These are phyloP conservation scores for Eupithecia abbreviata DNA, from an alignment of 2,888 invertebrate species.

Conservation along the genomic window DNA sequence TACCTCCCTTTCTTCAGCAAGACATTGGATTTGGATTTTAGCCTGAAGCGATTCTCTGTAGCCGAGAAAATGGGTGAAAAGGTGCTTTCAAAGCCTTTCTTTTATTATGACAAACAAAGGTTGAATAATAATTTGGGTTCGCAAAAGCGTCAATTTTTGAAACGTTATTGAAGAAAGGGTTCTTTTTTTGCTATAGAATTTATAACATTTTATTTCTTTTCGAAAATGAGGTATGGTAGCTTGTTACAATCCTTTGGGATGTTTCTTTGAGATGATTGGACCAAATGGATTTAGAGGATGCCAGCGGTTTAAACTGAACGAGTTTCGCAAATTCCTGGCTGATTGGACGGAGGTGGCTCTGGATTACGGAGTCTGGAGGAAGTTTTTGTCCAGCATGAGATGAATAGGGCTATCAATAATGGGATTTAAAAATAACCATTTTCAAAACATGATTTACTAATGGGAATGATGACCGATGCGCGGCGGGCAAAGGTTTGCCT, in stretches of 20 bases:
- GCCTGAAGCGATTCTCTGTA: constrained; percentile 49
- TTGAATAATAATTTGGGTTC: constrained; percentile 62
- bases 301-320: background rate
- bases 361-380: background rate
- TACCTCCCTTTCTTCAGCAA: background rate
- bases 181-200: background rate
- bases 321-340: background rate
- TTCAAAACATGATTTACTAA: background rate
- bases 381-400: background rate
- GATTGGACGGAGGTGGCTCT: background rate
- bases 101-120: constrained; percentile 67
- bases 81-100: constrained; percentile 52
- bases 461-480: too few relatives aligned
- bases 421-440: background rate
- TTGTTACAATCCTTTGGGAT: background rate
- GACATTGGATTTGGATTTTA: constrained; percentile 49
- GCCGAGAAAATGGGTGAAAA: constrained; percentile 57
- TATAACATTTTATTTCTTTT: background rate
- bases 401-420: background rate
- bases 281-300: background rate
- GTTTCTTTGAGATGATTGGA: background rate
- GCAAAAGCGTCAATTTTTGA: constrained; percentile 48
- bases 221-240: background rate
- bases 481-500: too few relatives aligned
- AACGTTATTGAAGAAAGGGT: constrained; percentile 7